These are phyloP conservation scores for Anseranas semipalmata DNA, from an alignment of 2,113 vertebrate genomes.

Conservation along the genomic window DNA sequence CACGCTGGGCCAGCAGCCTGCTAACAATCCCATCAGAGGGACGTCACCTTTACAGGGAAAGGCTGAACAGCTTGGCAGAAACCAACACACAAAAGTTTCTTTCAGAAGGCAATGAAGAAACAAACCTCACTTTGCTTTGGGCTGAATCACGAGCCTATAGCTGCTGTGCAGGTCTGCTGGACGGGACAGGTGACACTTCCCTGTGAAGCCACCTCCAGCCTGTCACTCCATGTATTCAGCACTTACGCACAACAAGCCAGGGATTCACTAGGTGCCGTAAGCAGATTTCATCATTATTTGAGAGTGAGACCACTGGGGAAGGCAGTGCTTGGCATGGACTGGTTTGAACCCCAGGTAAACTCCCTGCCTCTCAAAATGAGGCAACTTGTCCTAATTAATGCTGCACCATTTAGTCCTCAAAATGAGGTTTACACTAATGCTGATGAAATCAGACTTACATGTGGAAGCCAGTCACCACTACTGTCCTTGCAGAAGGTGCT, in stretches of 20 bases:
- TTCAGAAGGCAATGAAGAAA: neutral
- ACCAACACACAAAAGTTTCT: neutral
- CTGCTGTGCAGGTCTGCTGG: neutral
- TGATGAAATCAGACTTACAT: neutral
- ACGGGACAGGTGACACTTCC: neutral
- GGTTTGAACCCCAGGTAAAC: neutral
- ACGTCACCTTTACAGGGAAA: neutral
- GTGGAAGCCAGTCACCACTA: neutral
- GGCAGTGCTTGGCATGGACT: neutral
- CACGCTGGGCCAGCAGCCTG: neutral
- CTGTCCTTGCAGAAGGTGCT: neutral
- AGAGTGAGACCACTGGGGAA: neutral
- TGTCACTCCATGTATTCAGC: neutral
- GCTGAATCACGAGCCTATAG: neutral
- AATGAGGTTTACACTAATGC: neutral
- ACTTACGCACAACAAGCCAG: neutral
- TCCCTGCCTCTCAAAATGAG: rapidly evolving
- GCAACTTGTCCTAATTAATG: neutral
- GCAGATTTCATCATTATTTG: neutral
- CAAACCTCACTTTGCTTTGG: neutral
- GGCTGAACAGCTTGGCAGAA: neutral
- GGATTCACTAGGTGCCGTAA: neutral
- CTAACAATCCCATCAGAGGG: neutral
- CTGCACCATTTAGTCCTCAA: neutral
- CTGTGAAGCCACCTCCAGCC: neutral